Conservation (phyloP, 2,113 vertebrate genomes). For the Cyanoliseus patagonus region DNA sequence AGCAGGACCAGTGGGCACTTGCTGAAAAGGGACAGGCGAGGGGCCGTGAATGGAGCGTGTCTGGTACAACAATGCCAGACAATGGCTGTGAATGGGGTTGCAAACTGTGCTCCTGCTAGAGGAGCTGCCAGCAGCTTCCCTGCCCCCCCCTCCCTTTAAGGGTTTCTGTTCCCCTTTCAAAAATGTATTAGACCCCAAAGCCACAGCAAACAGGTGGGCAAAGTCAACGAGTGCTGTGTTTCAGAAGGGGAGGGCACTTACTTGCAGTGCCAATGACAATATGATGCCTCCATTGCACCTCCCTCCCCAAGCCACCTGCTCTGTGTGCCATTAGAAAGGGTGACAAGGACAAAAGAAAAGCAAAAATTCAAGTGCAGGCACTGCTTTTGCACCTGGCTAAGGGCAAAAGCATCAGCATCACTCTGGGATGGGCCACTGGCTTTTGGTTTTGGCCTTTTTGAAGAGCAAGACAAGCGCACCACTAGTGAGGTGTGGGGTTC, state of each 20-base stretch:
- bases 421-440: background rate
- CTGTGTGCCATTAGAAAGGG: background rate
- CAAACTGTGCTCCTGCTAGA: slow-evolving; percentile 15
- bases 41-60: slow-evolving; percentile 36
- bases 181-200: background rate
- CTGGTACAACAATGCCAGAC: slow-evolving; percentile 52
- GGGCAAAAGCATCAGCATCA: background rate
- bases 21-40: slow-evolving; percentile 52
- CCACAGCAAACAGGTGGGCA: background rate
- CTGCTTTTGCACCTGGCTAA: background rate
- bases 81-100: slow-evolving; percentile 14
- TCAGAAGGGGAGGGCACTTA: background rate
- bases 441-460: background rate
- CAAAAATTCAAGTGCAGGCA: fast-evolving
- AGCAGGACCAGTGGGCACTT: slow-evolving; percentile 49
- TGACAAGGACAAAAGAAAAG: background rate
- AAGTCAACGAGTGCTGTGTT: background rate
- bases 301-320: background rate
- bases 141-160: background rate
- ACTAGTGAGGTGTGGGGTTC: background rate
- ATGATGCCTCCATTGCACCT: fast-evolving
- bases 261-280: fast-evolving
- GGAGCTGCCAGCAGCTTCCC: slow-evolving; percentile 38
- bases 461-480: background rate
- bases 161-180: background rate